A percentile compares a stretch with the other conserved stretches of the same genome.
Evolutionary conservation across 1,140 invertebrate species (phyloP).

Genomic region (Samia ricini): DNA sequence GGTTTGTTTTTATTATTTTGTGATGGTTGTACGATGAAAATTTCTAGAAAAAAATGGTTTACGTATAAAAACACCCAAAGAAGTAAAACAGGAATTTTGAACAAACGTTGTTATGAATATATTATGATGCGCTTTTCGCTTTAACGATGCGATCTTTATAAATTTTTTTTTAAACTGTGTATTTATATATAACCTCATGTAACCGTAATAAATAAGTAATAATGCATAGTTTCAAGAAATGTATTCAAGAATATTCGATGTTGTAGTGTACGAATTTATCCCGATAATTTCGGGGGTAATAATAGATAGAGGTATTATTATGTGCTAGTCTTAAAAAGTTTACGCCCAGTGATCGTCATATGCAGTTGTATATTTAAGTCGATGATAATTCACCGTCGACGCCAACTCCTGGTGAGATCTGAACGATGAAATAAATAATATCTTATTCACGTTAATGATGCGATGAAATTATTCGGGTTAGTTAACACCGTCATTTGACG

Average conservation of each 20-base stretch:
- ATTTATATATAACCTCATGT: slow-evolving; percentile 49
- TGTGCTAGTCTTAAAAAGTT: slow-evolving; percentile 50
- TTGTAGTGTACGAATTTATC: slow-evolving; percentile 53
- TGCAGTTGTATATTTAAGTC: slow-evolving; percentile 25
- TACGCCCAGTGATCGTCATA: slow-evolving; percentile 28
- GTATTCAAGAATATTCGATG: slow-evolving; percentile 56
- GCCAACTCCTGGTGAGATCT: slow-evolving; percentile 25
- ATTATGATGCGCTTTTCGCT: slow-evolving; percentile 47
- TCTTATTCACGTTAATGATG: slow-evolving; percentile 8
- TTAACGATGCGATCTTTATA: slow-evolving; percentile 28
- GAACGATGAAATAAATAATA: slow-evolving; percentile 14
- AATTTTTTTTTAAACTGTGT: slow-evolving; percentile 45
- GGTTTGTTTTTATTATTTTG: background rate
- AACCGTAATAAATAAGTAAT: slow-evolving; percentile 48
- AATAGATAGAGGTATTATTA: slow-evolving; percentile 54
- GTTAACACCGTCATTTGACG: slow-evolving; percentile 37
- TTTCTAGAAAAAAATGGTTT: background rate
- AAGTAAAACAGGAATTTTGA: slow-evolving; percentile 57
- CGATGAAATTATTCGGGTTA: slow-evolving; percentile 6
- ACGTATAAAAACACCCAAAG: background rate
- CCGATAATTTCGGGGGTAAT: slow-evolving; percentile 45
- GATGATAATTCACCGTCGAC: slow-evolving; percentile 15
- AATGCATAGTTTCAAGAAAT: slow-evolving; percentile 39
- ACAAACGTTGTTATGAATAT: slow-evolving; percentile 59
- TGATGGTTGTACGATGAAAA: background rate